Evolutionary conservation across 2,797 vertebrate species (phyloP), one percentile per base, ranked within the genome.

Genomic region (Pantherophis vulpinus): DNA sequence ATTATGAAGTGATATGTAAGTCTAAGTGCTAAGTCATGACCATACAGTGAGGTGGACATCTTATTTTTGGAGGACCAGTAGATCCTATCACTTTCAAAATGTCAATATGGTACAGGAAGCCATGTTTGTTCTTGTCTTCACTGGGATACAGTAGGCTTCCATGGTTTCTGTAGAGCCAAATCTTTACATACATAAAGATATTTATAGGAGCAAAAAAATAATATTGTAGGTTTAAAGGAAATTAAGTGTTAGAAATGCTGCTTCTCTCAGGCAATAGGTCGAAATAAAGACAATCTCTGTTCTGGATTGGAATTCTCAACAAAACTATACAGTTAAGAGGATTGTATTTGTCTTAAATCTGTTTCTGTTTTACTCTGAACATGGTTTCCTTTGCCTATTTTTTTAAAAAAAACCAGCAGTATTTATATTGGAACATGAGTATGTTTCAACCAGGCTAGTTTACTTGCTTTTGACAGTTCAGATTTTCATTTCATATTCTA

Each of bases 341-440:
- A 60, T 37, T 10, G 42, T 32, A 37, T 25, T 56, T 14, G 9
- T 90, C 63, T 90, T 29, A 63, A 90, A 60, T 88, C 8, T 37
- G 42, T 25, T 83, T 93, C 47, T 63, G 1, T 8, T 88, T 86
- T n/a, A 79, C 23, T 86, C 51, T 89, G 42, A 16, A 86, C 56
- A 63, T 91, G 66, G 66, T 89, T 47, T 37, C 6, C 51, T 91
- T 47, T 54, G 4, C 27, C 47, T 89, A 29, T 51, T 59, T 32
- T 66, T 89, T 29, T 16, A 1, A 14, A 58, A 79, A 91, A 86
- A 83, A n/a, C n/a, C 37, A 89, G 70, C 25, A 37, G 23, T 93
- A 58, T 91, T 88, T 91, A 87, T 83, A 86, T 37, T 89, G 93
- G 90, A 89, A 92, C 16, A n/a, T 16, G 91, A 86, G 13, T 88